Conservation (phyloP, 2,113 vertebrate genomes). For the Hippocampus guttulatus region DNA sequence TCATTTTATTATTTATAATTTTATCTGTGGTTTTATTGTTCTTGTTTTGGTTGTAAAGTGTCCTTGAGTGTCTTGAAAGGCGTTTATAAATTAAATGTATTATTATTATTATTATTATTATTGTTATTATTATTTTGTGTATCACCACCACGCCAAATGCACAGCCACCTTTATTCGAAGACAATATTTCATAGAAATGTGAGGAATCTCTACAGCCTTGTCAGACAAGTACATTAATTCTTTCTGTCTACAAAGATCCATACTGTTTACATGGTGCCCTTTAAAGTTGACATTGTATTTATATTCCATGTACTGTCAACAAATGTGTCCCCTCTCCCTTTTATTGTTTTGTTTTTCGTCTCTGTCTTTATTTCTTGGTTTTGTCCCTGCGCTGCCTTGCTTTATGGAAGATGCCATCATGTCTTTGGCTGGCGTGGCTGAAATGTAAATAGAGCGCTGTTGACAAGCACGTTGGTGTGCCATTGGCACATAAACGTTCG, state of each 20-base stretch:
- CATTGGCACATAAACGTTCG: constrained; percentile 7
- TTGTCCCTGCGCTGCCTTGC: not conserved
- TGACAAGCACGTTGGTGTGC: not conserved
- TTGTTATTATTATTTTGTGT: too few species aligned
- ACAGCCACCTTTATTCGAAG: not conserved
- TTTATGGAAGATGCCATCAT: not conserved
- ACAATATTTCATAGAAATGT: not conserved
- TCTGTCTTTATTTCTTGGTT: not conserved
- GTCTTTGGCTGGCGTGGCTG: not conserved
- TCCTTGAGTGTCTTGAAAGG: too few species aligned
- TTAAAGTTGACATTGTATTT: constrained; percentile 7
- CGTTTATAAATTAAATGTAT: too few species aligned
- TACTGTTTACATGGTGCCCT: constrained; percentile 11
- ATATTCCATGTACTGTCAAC: constrained; percentile 6
- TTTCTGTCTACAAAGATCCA: constrained; percentile 2
- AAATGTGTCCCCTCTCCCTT: not conserved
- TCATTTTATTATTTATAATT: too few species aligned
- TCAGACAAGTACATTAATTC: constrained; percentile 1
- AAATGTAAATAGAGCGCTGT: constrained; percentile 1
- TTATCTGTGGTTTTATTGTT: too few species aligned
- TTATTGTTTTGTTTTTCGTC: not conserved
- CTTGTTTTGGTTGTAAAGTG: too few species aligned
- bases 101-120: too few species aligned
- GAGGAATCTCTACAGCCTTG: not conserved
- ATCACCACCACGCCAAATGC: not conserved